Percentiles rank a stretch among this genome's conserved stretches.
Conservation (phyloP, 2,888 invertebrate species). For the Tinea pellionella region DNA sequence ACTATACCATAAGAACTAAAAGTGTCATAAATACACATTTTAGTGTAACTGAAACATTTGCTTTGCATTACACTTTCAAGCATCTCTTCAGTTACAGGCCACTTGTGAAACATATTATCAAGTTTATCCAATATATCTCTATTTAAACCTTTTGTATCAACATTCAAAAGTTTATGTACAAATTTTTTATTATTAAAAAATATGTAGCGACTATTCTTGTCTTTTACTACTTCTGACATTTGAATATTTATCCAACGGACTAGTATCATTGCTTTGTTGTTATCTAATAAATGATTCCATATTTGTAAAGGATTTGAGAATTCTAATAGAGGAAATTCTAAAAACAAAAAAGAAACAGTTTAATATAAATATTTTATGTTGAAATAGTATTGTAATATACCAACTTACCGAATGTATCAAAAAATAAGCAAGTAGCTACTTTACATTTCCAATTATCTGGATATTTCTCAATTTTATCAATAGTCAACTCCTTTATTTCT, state of each 20-base stretch:
- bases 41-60: slow-evolving; percentile 58
- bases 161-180: slow-evolving; percentile 48
- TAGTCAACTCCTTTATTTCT: slow-evolving; percentile 60
- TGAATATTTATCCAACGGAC: slow-evolving; percentile 72
- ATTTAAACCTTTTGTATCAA: slow-evolving; percentile 52
- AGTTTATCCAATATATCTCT: slow-evolving; percentile 48
- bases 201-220: slow-evolving; percentile 56
- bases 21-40: slow-evolving; percentile 70
- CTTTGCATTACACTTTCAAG: slow-evolving; percentile 57
- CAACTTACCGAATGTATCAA: slow-evolving; percentile 70
- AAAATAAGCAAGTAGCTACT: slow-evolving; percentile 68
- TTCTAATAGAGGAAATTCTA: slow-evolving; percentile 63
- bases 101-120: slow-evolving; percentile 61
- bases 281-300: slow-evolving; percentile 72
- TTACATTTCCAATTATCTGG: slow-evolving; percentile 64
- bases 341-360: slow-evolving; percentile 24
- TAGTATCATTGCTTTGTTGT: slow-evolving; percentile 70
- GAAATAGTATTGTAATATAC: too few relatives aligned
- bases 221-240: slow-evolving; percentile 59
- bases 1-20: slow-evolving; percentile 75
- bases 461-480: slow-evolving; percentile 55
- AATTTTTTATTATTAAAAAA: slow-evolving; percentile 58
- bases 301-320: slow-evolving; percentile 63
- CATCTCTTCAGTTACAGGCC: slow-evolving; percentile 71
- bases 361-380: neutral